A percentile compares a stretch with the other conserved stretches of the same genome.
Evolutionary conservation across 2,888 invertebrate species (phyloP).

Genomic region (Agelastica alni): DNA sequence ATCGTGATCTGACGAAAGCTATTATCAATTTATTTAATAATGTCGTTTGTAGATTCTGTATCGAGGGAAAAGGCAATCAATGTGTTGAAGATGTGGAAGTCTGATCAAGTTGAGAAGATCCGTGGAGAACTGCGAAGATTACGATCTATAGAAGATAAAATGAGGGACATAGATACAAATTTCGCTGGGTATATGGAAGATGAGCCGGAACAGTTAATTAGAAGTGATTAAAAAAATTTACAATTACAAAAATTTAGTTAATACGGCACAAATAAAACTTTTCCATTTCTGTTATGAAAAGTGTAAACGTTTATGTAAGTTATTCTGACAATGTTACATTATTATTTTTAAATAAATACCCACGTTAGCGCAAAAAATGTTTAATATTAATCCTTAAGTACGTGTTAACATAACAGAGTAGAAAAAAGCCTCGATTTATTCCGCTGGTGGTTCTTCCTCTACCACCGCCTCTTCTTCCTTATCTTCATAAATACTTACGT

Average conservation of each 20-base stretch:
- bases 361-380: too few relatives aligned
- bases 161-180: slow-evolving; percentile 42
- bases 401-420: too few relatives aligned
- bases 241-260: too few relatives aligned
- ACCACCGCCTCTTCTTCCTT: not conserved
- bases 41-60: slow-evolving; percentile 34
- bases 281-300: too few relatives aligned
- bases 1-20: too few relatives aligned
- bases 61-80: slow-evolving; percentile 45
- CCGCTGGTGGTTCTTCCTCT: not conserved
- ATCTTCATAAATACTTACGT: not conserved
- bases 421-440: too few relatives aligned
- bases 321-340: too few relatives aligned
- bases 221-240: not conserved
- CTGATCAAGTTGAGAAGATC: slow-evolving; percentile 51
- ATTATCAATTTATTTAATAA: too few relatives aligned
- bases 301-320: too few relatives aligned
- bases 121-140: slow-evolving; percentile 48
- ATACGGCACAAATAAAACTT: too few relatives aligned
- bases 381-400: too few relatives aligned
- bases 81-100: slow-evolving; percentile 47
- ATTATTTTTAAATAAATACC: too few relatives aligned
- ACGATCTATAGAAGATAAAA: slow-evolving; percentile 49
- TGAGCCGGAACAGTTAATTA: slow-evolving; percentile 17
- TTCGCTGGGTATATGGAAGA: slow-evolving; percentile 27